phyloP scores from a whole-genome alignment of 2,797 vertebrate species.

The Cynopterus sphinx region DNA sequence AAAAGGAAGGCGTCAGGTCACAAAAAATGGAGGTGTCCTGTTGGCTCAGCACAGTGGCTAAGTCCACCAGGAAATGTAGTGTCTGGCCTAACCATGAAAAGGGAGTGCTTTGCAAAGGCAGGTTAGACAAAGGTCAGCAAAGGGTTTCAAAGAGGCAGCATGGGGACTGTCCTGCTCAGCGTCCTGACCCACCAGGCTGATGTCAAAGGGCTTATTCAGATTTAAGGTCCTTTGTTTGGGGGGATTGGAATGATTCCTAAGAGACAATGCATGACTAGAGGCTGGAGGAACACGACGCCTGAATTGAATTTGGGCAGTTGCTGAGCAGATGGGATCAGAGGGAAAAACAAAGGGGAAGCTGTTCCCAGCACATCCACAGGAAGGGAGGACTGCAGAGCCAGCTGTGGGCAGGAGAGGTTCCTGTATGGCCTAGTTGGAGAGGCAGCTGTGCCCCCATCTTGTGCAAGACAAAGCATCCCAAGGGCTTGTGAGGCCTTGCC shows the following conservation, averaged over 20 bases:
- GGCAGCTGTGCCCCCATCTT: slow-evolving; percentile 66
- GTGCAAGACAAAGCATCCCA: slow-evolving; percentile 79
- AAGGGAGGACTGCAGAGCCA: slow-evolving; percentile 59
- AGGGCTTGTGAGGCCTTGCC: neutral
- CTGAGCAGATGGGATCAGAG: slow-evolving; percentile 86
- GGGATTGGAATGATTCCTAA: slow-evolving; percentile 80
- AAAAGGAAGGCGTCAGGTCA: neutral
- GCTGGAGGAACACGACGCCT: slow-evolving; percentile 61
- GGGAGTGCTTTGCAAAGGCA: neutral
- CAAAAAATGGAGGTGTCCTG: slow-evolving; percentile 8
- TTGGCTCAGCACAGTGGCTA: slow-evolving; percentile 56
- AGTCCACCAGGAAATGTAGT: slow-evolving; percentile 42
- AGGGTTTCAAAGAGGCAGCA: slow-evolving; percentile 58
- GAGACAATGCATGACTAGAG: slow-evolving; percentile 82
- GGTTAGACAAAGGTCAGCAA: slow-evolving; percentile 77
- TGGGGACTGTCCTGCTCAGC: slow-evolving; percentile 79
- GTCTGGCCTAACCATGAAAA: slow-evolving; percentile 17
- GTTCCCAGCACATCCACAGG: slow-evolving; percentile 85
- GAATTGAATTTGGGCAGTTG: slow-evolving; percentile 85
- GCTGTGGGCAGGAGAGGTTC: slow-evolving; percentile 51
- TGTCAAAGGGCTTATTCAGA: slow-evolving; percentile 87
- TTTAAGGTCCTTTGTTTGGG: slow-evolving; percentile 84
- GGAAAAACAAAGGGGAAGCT: slow-evolving; percentile 87
- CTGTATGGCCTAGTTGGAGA: slow-evolving; percentile 1
- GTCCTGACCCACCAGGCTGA: slow-evolving; percentile 80